Base-by-base conservation (phyloP, 2,113 vertebrate genomes). In the Camarhynchus parvulus region DNA sequence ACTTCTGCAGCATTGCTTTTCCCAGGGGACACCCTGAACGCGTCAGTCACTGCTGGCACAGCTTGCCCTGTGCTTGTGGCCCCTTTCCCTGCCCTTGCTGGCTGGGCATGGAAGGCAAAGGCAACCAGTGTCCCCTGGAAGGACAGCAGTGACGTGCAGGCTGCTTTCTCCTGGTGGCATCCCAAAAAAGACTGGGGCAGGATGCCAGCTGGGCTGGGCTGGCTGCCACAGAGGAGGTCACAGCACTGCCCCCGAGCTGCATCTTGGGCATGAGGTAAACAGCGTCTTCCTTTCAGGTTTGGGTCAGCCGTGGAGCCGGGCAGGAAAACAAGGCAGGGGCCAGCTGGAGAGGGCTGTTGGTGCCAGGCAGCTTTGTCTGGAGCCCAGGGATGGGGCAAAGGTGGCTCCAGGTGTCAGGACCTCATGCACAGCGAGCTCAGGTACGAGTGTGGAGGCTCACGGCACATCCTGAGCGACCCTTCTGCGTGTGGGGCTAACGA, bases 401-500 rank as follows among this genome's bases (percentile, higher is more conserved):
- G 53, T 63, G 78, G 39, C 22, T 72, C 20, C 16, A 2, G 58
- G 37, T 11, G 17, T 7, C 33, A 19, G 49, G 15, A 15, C 3
- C n/a, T 3, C 5, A 1, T 2, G 3, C 11, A 4, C 16, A 15
- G 67, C 0, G 1, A 81, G 44, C n/a, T 42, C 30, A 1, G 9
- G 4, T 3, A 1, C 0, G 11, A 15, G 39, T 4, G 2, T 0
- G 0, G 41, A 46, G 64, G 19, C 30, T 62, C 3, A 1, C 17
- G 13, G 50, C 59, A 19, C 58, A 31, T 27, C 18, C 37, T 7
- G 33, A 50, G 50, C 31, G 18, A 9, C 27, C 15, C 41, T 35
- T 23, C 46, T 11, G 41, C 1, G 0, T 3, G n/a, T 7, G 7
- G 25, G 5, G 46, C 73, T n/a, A 2, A 14, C 0, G 0, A 47